Evolutionary conservation across 2,797 vertebrate genomes (phyloP).

Genomic region (Hyperoplus lanceolatus): DNA sequence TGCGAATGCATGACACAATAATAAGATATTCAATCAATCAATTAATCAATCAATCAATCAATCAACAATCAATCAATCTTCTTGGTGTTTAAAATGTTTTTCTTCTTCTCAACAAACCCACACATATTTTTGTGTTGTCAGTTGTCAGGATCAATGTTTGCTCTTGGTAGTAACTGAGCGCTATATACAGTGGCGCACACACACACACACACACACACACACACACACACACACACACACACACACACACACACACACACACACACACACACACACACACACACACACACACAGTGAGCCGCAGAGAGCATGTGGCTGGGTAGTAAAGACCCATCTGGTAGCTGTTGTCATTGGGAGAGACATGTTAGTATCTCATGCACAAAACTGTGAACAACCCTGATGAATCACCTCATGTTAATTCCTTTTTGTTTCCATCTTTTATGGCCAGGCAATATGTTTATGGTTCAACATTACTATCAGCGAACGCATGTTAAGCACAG

Average conservation of each 20-base stretch:
- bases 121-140: constrained; percentile 73
- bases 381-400: constrained; percentile 29
- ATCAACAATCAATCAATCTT: too few relatives aligned
- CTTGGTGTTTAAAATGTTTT: constrained; percentile 31
- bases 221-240: background rate
- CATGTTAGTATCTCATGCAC: constrained; percentile 34
- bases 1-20: too few relatives aligned
- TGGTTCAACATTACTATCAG: background rate
- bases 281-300: constrained; percentile 15
- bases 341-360: constrained; percentile 35
- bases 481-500: background rate
- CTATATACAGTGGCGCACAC: constrained; percentile 39
- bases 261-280: too few relatives aligned
- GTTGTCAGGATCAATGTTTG: constrained; percentile 77
- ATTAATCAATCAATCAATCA: too few relatives aligned
- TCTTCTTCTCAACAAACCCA: constrained; percentile 61
- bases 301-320: constrained; percentile 20
- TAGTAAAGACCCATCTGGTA: constrained; percentile 56
- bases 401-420: constrained; percentile 8
- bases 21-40: too few relatives aligned
- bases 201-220: background rate
- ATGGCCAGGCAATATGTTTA: constrained; percentile 7
- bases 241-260: background rate
- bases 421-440: constrained; percentile 17
- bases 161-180: constrained; percentile 67